Evolutionary conservation across 2,888 invertebrate species (phyloP).

Genomic region (Formica aserva): DNA sequence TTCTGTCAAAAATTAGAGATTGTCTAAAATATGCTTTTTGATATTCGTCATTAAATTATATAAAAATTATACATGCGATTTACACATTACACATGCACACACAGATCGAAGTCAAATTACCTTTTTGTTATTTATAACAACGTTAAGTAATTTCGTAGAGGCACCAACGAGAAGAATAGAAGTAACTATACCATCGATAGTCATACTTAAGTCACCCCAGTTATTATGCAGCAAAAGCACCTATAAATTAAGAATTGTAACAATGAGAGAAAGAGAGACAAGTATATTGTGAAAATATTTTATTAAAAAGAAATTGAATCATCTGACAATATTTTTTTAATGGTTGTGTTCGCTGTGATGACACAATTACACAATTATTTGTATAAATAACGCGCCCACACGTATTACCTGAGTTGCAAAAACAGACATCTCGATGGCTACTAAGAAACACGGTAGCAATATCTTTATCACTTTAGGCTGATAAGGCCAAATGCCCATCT

Average conservation of each 20-base stretch:
- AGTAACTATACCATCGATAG: neutral
- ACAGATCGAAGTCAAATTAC: neutral
- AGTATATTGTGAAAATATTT: neutral
- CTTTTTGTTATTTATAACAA: neutral
- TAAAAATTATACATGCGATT: neutral
- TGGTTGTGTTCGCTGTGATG: neutral
- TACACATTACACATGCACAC: neutral
- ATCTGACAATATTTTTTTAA: neutral
- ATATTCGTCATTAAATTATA: neutral
- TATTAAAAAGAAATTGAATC: neutral
- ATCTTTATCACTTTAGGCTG: neutral
- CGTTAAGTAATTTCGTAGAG: neutral
- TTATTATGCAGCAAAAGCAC: neutral
- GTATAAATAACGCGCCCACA: neutral
- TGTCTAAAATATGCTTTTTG: neutral
- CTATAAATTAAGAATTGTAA: neutral
- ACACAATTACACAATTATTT: neutral
- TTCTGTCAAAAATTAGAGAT: neutral
- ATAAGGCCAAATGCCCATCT: slow-evolving; percentile 8
- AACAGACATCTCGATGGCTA: neutral
- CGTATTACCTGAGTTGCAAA: neutral
- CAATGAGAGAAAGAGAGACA: neutral
- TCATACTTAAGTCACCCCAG: neutral
- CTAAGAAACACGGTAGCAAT: neutral
- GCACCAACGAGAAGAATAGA: neutral